Conservation (phyloP, 2,797 vertebrate species). For the Sphenodon punctatus region DNA sequence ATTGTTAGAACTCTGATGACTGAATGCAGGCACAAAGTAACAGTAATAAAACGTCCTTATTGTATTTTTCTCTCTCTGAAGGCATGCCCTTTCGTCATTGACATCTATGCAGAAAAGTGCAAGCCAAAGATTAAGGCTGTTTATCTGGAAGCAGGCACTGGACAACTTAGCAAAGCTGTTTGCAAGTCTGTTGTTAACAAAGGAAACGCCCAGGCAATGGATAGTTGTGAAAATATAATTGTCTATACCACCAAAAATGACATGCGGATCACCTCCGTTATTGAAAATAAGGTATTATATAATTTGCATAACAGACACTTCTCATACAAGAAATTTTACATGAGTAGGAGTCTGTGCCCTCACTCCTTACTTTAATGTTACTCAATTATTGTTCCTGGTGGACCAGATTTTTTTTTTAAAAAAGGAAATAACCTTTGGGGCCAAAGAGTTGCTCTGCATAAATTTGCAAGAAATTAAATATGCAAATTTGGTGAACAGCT, state of each 20-base stretch:
- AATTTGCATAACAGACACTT: fast-evolving
- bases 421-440: too few relatives aligned
- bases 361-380: neutral
- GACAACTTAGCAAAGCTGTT: conserved; percentile 83
- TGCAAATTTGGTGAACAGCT: too few relatives aligned
- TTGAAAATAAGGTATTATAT: conserved; percentile 88
- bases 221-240: conserved; percentile 80
- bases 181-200: conserved; percentile 81
- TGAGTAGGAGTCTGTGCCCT: fast-evolving
- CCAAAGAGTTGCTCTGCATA: too few relatives aligned
- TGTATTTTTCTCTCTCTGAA: conserved; percentile 52
- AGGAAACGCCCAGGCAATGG: conserved; percentile 80
- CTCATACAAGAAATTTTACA: neutral
- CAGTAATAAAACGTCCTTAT: neutral
- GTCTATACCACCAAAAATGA: conserved; percentile 82
- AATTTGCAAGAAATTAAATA: too few relatives aligned
- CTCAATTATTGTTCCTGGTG: too few relatives aligned
- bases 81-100: conserved; percentile 91
- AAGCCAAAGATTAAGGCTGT: conserved; percentile 80
- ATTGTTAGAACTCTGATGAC: neutral
- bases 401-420: too few relatives aligned
- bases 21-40: neutral
- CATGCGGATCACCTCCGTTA: conserved; percentile 85
- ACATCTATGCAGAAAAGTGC: conserved; percentile 80
- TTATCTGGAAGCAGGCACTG: conserved; percentile 77